Conservation (phyloP, 2,113 vertebrate species). For the Myotis lucifugus region DNA sequence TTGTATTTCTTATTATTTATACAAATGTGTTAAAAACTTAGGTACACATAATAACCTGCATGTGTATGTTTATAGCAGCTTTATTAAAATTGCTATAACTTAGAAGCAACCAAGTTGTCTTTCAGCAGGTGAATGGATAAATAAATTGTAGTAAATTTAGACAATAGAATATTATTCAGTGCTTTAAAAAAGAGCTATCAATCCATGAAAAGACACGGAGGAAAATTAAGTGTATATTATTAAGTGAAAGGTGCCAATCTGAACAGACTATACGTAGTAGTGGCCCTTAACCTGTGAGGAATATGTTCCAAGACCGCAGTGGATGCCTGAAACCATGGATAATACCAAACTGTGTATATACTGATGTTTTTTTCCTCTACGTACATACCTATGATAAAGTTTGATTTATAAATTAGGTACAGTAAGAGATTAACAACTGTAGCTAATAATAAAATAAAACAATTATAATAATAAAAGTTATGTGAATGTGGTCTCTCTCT, state of each 20-base stretch:
- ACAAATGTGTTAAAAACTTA: neutral
- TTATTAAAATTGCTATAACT: neutral
- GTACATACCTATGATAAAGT: neutral
- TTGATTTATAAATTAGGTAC: neutral
- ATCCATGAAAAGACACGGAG: neutral
- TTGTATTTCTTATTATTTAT: neutral
- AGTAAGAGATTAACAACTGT: neutral
- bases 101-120: neutral
- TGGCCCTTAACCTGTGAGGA: neutral
- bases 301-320: neutral
- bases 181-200: neutral
- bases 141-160: neutral
- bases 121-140: neutral
- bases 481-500: neutral
- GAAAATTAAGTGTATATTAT: neutral
- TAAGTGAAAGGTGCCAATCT: neutral
- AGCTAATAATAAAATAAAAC: neutral
- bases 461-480: neutral
- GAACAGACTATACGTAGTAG: neutral
- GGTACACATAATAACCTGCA: neutral
- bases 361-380: neutral
- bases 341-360: neutral
- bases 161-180: neutral
- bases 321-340: neutral
- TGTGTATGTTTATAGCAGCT: neutral